These are phyloP conservation scores for Pimpla rufipes DNA, from an alignment of 2,888 invertebrate species.

Conservation along the genomic window DNA sequence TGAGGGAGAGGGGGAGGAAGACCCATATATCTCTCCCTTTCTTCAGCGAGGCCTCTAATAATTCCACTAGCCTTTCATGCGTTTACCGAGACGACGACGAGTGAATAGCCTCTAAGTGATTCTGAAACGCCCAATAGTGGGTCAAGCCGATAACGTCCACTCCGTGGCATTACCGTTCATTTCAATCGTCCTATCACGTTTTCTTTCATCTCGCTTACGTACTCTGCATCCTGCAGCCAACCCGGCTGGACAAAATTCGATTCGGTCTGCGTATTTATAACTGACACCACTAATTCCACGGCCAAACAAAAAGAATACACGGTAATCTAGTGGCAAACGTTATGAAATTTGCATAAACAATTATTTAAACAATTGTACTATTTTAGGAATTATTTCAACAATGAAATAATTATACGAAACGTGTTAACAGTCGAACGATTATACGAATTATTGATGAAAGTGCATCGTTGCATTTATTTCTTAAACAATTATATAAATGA, in stretches of 20 bases:
- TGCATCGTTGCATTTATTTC: too few relatives aligned
- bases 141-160: conserved; percentile 69
- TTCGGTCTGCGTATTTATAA: not conserved
- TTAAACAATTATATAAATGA: too few relatives aligned
- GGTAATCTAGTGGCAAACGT: not conserved
- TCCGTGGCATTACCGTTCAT: conserved; percentile 58
- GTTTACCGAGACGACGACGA: conserved; percentile 54
- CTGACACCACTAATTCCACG: not conserved
- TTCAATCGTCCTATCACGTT: conserved; percentile 59
- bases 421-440: too few relatives aligned
- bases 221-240: conserved; percentile 3
- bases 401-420: too few relatives aligned
- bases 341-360: not conserved
- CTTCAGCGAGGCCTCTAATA: conserved; percentile 59
- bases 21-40: conserved; percentile 36
- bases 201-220: conserved; percentile 44
- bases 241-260: not conserved
- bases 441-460: too few relatives aligned
- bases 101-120: conserved; percentile 68
- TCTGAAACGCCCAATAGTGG: conserved; percentile 70
- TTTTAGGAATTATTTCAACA: not conserved
- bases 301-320: not conserved
- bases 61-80: conserved; percentile 64
- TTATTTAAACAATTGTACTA: not conserved
- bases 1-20: conserved; percentile 1